Evolutionary conservation across 2,797 vertebrate species (phyloP), one percentile per base, ranked within the genome.

Genomic region (Myripristis murdjan): DNA sequence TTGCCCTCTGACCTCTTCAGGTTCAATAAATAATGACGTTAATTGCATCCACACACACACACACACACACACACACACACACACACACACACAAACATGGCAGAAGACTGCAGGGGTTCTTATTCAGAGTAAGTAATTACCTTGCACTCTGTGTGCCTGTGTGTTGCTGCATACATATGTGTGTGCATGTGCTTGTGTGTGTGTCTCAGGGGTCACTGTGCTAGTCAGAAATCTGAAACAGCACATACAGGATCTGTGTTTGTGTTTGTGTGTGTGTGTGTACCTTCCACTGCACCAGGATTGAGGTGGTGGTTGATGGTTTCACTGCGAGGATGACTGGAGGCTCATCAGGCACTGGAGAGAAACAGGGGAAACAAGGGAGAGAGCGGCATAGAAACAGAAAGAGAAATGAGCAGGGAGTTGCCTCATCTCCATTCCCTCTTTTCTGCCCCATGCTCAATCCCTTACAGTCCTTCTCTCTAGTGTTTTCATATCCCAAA

Each of bases 271-370:
- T 47, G 39, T 33, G 18, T 56, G 64, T 48, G 23, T 26, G 43
- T 94, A 98, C 98, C 97, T 97, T 95, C 98, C 98, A 99, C 81
- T 97, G 97, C 87, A 99, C 94, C 74, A 98, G 92, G 56, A 99
- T 95, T 0, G 98, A 99, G 33, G 97, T 97, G 6, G 97, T 98
- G 0, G 97, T 99, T 63, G 95, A 96, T 0, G 97, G 97, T 52
- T 96, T 97, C 61, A 97, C 96, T 0, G 93, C 85, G 22, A 97
- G 89, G 43, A 96, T 97, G 57, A 93, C 86, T 16, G 98, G 98
- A 52, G 98, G 95, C 75, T 97, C 95, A 51, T 95, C 96, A 9
- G 98, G 97, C 82, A 96, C 97, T 99, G 87, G 66, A 91, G 33
- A 66, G 61, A 82, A 87, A 68, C 73, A 64, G 79, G 44, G 52